phyloP scores from a whole-genome alignment of 2,888 invertebrate genomes.

The Ryuthela nishihirai region DNA sequence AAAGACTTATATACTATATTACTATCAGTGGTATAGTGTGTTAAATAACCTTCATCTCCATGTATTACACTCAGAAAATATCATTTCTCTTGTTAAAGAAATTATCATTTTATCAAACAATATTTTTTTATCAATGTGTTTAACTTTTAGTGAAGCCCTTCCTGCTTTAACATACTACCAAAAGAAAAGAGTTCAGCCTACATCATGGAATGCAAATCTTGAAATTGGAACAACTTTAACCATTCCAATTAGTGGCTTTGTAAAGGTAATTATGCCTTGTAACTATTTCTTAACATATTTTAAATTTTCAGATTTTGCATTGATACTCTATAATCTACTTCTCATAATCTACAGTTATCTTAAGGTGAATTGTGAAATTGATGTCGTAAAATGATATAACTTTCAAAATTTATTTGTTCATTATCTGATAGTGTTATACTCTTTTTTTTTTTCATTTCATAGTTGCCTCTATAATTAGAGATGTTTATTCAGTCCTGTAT shows the following conservation, averaged over 20 bases:
- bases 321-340: too few species aligned
- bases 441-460: too few species aligned
- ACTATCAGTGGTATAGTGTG: background rate
- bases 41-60: background rate
- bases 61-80: too few species aligned
- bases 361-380: too few species aligned
- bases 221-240: slow-evolving; percentile 56
- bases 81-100: too few species aligned
- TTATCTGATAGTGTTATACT: too few species aligned
- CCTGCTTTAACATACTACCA: slow-evolving; percentile 59
- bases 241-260: slow-evolving; percentile 61
- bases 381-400: too few species aligned
- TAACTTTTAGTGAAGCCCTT: slow-evolving; percentile 55
- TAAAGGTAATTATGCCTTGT: slow-evolving; percentile 49
- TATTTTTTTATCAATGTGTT: background rate
- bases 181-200: slow-evolving; percentile 55
- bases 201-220: slow-evolving; percentile 64
- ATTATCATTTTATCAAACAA: background rate
- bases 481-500: too few species aligned
- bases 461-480: too few species aligned
- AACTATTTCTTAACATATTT: background rate
- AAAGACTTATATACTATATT: background rate
- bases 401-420: too few species aligned
- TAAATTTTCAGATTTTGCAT: too few species aligned
- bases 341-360: too few species aligned